Evolutionary conservation across 2,888 invertebrate species (phyloP), one percentile per base, ranked within the genome.

Genomic region (Pyrocoelia pectoralis): DNA sequence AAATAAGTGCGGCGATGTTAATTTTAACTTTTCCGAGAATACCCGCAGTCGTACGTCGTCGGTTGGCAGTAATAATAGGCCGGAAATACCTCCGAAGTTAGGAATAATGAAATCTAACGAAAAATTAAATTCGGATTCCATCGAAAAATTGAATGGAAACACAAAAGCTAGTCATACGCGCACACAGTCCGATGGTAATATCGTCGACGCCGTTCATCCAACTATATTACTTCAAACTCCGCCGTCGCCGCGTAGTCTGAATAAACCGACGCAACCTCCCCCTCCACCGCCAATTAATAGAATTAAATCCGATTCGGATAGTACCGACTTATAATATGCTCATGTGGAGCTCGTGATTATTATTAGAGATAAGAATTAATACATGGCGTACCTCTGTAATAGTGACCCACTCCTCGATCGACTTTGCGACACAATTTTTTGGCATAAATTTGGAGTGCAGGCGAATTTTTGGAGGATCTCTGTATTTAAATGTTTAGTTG

Each of bases 131-230:
- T 51, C 53, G 5, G 70, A 68, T 19, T 40, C 58, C 4, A 54
- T 28, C 6, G 73, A 74, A 55, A 74, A 66, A 54, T 51, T 73
- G 12, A 76, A 77, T 62, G 77, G 77, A 61, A 75, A 78, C 72
- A 68, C 73, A 19, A 72, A 68, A 67, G 74, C 74, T 73, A 71
- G 78, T 77, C 82, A 82, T 71, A 75, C 71, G 57, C 79, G 82
- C 58, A 81, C 82, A 46, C 75, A 80, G 66, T 83, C 82, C 17
- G 82, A 82, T 66, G 82, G 83, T 5, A 81, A 81, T 70, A 74
- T 81, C 38, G 76, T 80, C 48, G 81, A 82, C 66, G 59, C 77
- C 24, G 66, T 68, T 10, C 67, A 67, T 54, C 58, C 63, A 10
- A 24, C 41, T 4, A 52, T 55, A 9, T 61, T 72, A n/a, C 19